Evolutionary conservation across 2,797 vertebrate genomes (phyloP).

Genomic region (Florisuga fusca): DNA sequence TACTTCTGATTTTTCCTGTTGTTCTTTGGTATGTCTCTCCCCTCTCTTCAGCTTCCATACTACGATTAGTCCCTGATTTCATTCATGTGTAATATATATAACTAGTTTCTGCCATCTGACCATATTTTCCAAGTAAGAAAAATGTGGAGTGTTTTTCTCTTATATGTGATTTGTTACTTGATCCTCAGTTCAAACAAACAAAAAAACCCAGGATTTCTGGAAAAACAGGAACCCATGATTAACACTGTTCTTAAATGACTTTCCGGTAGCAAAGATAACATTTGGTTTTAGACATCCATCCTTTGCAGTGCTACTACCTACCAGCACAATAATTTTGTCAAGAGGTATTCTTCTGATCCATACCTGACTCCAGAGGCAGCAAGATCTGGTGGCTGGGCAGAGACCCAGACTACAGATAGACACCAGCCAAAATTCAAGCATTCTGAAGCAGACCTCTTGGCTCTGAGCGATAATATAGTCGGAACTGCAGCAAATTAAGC

Average conservation of each 20-base stretch:
- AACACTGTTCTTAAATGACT: not conserved
- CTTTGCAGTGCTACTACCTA: not conserved
- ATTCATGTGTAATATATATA: not conserved
- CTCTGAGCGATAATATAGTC: not conserved
- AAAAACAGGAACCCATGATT: not conserved
- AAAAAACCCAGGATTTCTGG: not conserved
- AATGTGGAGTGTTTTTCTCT: not conserved
- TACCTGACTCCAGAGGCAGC: not conserved
- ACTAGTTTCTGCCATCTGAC: not conserved
- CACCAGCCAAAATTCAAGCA: not conserved
- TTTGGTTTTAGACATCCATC: not conserved
- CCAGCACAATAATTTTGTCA: not conserved
- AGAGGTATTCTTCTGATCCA: not conserved
- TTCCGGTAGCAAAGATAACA: not conserved
- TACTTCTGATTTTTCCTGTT: not conserved
- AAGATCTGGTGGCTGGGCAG: not conserved
- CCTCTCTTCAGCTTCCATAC: not conserved
- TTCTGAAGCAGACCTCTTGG: not conserved
- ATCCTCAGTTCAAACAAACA: not conserved
- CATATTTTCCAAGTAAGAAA: not conserved
- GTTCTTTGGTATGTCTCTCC: not conserved
- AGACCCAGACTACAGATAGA: not conserved
- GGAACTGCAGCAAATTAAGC: conserved; percentile 41
- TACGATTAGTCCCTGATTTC: not conserved
- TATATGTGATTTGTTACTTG: not conserved